A percentile compares a stretch with the other conserved stretches of the same genome.
phyloP scores from a whole-genome alignment of 2,797 vertebrate genomes.

The Darevskia mixta region DNA sequence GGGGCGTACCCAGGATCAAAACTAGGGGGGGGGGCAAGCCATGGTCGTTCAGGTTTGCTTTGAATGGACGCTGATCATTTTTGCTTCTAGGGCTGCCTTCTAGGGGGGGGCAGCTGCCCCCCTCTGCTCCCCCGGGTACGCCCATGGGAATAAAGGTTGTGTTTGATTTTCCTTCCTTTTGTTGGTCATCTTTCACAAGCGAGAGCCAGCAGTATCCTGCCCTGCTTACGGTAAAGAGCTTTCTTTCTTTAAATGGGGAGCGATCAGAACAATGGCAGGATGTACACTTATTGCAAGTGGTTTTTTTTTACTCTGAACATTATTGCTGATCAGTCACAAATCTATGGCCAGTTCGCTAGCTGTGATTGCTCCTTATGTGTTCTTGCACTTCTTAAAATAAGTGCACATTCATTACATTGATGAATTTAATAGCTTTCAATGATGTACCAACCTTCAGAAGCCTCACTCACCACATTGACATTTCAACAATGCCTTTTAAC shows the following conservation, averaged over 20 bases:
- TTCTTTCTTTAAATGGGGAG: not conserved
- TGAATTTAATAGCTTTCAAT: not conserved
- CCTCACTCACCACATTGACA: not conserved
- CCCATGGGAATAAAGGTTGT: not conserved
- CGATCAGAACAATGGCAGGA: not conserved
- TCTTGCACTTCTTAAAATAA: not conserved
- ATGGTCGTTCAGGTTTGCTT: too few relatives aligned
- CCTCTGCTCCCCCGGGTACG: too few relatives aligned
- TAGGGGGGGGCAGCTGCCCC: too few relatives aligned
- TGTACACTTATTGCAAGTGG: not conserved
- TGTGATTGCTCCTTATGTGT: not conserved
- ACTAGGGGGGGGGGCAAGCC: too few relatives aligned
- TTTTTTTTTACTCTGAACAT: not conserved
- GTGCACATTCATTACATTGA: not conserved
- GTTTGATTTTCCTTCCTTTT: not conserved
- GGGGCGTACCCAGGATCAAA: too few relatives aligned
- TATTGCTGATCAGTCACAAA: not conserved
- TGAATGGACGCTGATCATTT: too few relatives aligned
- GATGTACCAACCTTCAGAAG: not conserved
- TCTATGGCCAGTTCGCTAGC: not conserved
- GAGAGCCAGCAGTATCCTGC: not conserved
- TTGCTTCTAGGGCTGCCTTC: too few relatives aligned
- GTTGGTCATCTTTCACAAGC: not conserved
- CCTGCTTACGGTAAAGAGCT: not conserved
- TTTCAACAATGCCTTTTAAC: not conserved